phyloP scores from a whole-genome alignment of 2,113 vertebrate genomes.

The Myrmecobius fasciatus region DNA sequence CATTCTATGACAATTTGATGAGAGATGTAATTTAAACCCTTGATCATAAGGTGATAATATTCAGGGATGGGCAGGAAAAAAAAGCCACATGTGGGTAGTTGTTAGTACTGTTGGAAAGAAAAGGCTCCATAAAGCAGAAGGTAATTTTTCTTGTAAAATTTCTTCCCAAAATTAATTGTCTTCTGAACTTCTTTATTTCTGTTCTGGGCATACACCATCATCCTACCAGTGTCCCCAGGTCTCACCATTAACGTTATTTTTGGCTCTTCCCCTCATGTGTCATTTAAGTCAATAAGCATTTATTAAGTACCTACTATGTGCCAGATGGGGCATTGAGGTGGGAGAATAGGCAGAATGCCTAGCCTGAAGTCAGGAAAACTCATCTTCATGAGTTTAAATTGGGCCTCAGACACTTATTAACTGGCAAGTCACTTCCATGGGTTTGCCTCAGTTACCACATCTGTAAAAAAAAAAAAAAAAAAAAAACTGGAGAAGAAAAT shows the following conservation, averaged over 20 bases:
- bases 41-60: slow-evolving; percentile 4
- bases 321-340: not conserved
- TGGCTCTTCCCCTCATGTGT: not conserved
- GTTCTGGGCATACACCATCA: not conserved
- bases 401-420: no score
- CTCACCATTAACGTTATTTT: not conserved
- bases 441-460: no score
- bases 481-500: no score
- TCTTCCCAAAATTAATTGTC: slow-evolving; percentile 39
- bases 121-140: slow-evolving; percentile 78
- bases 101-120: slow-evolving; percentile 72
- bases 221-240: not conserved
- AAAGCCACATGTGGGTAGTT: not conserved
- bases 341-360: no score
- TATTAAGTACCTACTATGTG: not conserved
- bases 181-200: slow-evolving; percentile 66
- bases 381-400: no score
- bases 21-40: slow-evolving; percentile 24
- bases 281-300: not conserved
- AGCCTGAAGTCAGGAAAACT: no score
- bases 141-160: slow-evolving; percentile 74
- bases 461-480: no score
- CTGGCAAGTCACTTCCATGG: no score
- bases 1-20: slow-evolving; percentile 22
- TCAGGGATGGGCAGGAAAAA: slow-evolving; percentile 55